Conservation (phyloP, 2,888 invertebrate species). For the Dendrolimus pini region DNA sequence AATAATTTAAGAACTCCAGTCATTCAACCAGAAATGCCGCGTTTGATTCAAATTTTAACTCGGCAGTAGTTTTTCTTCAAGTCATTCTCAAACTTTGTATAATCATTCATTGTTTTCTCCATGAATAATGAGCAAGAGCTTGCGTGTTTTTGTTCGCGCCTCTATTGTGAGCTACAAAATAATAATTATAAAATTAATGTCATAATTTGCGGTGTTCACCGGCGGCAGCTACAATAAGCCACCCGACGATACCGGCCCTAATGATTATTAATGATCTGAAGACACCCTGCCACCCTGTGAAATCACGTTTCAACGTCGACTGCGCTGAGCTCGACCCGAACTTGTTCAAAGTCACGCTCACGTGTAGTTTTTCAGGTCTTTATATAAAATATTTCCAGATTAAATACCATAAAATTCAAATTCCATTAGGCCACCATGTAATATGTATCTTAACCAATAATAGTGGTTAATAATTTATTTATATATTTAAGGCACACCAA, state of each 20-base stretch:
- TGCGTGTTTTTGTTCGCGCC: constrained; percentile 44
- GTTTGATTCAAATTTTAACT: no score
- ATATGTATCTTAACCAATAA: no score
- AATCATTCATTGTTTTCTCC: constrained; percentile 46
- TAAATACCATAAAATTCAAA: no score
- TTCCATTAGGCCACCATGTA: no score
- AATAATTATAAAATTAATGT: constrained; percentile 64
- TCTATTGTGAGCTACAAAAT: constrained; percentile 50
- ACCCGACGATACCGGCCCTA: constrained; percentile 43
- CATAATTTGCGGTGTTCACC: constrained; percentile 53
- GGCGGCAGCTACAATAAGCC: constrained; percentile 37
- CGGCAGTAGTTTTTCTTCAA: constrained; percentile 18
- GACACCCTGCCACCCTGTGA: constrained; percentile 29
- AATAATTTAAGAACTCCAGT: no score
- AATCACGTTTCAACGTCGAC: constrained; percentile 29
- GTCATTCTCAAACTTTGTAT: constrained; percentile 40
- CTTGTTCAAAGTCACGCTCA: not conserved
- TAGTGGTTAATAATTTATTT: no score
- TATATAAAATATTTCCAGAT: no score
- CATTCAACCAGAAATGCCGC: no score
- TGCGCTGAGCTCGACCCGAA: not conserved
- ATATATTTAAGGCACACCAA: no score
- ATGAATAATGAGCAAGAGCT: constrained; percentile 44
- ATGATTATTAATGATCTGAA: constrained; percentile 54
- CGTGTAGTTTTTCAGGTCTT: not conserved